These are phyloP conservation scores for Suncus etruscus DNA, from an alignment of 2,113 vertebrate genomes.

Conservation along the genomic window DNA sequence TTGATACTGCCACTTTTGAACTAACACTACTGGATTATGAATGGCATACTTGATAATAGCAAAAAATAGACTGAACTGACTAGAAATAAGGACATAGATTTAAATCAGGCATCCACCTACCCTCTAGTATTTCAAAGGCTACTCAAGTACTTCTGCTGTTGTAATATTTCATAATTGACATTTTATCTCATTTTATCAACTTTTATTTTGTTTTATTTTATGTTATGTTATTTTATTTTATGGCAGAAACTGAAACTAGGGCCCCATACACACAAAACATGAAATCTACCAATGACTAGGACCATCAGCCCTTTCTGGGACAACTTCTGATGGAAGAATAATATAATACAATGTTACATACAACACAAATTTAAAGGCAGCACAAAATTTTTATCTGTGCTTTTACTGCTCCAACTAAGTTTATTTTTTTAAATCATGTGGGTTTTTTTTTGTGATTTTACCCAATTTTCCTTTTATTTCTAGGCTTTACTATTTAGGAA, in stretches of 20 bases:
- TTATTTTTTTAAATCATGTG: conserved; percentile 18
- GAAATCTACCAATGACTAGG: too few species aligned
- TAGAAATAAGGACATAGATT: background rate
- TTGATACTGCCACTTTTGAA: background rate
- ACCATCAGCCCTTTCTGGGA: background rate
- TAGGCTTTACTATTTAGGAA: conserved; percentile 62
- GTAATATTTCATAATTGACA: background rate
- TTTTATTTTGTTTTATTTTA: too few species aligned
- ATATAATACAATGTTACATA: too few species aligned
- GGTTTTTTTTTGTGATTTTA: conserved; percentile 1
- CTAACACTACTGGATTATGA: background rate
- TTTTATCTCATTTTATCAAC: background rate
- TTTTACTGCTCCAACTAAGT: background rate
- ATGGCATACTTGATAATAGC: background rate
- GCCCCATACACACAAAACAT: too few species aligned
- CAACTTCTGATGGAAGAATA: conserved; percentile 19
- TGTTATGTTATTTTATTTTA: too few species aligned
- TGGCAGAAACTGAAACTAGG: too few species aligned
- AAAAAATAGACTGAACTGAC: background rate
- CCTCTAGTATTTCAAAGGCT: background rate
- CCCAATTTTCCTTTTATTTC: conserved; percentile 64
- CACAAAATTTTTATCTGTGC: background rate
- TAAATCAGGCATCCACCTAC: background rate
- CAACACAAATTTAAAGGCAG: too few species aligned
- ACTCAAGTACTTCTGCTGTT: background rate